Evolutionary conservation across 92 coral and sea anemone genomes (phyloP), one percentile per base, ranked within the genome.

Genomic region (Zoanthus gigantus): DNA sequence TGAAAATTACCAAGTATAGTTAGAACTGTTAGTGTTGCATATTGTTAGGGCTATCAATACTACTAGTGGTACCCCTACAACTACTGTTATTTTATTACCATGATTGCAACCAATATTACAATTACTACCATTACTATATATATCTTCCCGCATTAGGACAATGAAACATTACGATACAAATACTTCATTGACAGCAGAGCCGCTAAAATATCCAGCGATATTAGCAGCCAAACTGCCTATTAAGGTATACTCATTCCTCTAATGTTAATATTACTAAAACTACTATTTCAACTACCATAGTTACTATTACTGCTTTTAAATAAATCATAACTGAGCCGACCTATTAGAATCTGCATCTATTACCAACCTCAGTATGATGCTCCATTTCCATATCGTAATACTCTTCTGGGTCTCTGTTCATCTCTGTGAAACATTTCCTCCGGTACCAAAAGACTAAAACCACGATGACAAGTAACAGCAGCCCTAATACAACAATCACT

Each of bases 361-460:
- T 42, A 42, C 73, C 10, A 3, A 79, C 84, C 84, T 61, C 17
- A 17, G 84, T 14, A 56, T 66, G 48, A 5, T 44, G 74, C 42
- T 37, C 42, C 72, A 61, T 29, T 32, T 79, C 84, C 18, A 79
- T 11, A 11, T 79, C 84, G n/a, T 60, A 12, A 32, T n/a, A 42
- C n/a, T 61, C 17, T 42, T 46, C 68, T 18, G 4, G 34, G 0
- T 34, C 12, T 15, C 56, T 68, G 10, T 42, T 14, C 4, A 2
- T 37, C 9, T 32, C n/a, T 11, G 56, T 46, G 15, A 15, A n/a
- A 15, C 9, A 71, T 46, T 30, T 60, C 17, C 68, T 61, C 16
- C 73, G 84, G 84, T 79, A 61, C 56, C 53, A 60, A 32, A 79
- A 57, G 15, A 79, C 72, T 42, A 79, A 18, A 61, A 23, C 73